Conservation (phyloP, 2,797 vertebrate species). For the Chelidonichthys spinosus region DNA sequence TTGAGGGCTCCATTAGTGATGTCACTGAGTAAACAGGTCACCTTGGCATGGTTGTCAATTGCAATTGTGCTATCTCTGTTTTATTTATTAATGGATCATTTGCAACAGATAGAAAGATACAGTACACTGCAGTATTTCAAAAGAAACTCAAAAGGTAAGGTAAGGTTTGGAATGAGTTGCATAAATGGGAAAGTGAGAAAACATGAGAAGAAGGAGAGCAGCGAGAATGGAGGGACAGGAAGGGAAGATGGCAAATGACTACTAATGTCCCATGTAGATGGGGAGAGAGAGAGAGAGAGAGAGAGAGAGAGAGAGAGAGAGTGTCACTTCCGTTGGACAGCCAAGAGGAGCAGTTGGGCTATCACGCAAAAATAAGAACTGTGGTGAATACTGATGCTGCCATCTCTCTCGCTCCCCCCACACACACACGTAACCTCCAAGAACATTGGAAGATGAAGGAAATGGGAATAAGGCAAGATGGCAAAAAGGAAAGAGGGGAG, state of each 20-base stretch:
- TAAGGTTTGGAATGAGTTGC: no score
- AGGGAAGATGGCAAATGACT: slow-evolving; percentile 49
- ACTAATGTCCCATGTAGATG: slow-evolving; percentile 51
- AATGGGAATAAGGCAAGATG: background rate
- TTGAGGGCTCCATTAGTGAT: no score
- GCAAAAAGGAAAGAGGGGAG: background rate
- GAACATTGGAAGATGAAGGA: background rate
- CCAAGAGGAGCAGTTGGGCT: slow-evolving; percentile 19
- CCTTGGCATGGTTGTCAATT: no score
- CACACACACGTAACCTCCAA: background rate
- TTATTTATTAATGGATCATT: background rate
- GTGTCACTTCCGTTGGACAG: slow-evolving; percentile 38
- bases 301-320: slow-evolving; percentile 21
- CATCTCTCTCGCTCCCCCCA: background rate
- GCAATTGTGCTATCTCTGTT: no score
- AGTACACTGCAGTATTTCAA: background rate
- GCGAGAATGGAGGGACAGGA: slow-evolving; percentile 25
- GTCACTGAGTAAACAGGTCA: no score
- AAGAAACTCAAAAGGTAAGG: background rate
- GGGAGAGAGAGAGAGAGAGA: slow-evolving; percentile 3
- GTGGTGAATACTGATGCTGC: slow-evolving; percentile 59
- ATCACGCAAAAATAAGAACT: slow-evolving; percentile 45
- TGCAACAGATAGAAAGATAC: background rate
- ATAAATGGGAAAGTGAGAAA: background rate
- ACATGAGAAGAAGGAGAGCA: background rate